phyloP scores from a whole-genome alignment of 2,888 invertebrate genomes.

The Hypena proboscidalis region DNA sequence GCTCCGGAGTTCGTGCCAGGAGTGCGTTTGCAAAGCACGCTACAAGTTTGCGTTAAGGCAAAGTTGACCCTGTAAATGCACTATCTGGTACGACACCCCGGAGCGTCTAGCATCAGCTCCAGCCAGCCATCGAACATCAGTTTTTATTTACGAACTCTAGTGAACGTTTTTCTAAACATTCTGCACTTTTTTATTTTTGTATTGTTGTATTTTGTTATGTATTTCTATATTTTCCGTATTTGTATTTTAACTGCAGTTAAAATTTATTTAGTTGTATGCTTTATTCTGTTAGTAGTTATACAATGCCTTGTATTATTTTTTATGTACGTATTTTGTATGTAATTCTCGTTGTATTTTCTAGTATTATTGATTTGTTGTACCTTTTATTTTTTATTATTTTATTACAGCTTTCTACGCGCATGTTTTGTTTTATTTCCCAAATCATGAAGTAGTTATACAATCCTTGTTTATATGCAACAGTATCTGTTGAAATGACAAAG shows the following conservation, averaged over 20 bases:
- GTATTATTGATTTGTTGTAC: slow-evolving; percentile 43
- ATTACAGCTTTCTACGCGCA: slow-evolving; percentile 56
- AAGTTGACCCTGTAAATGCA: slow-evolving; percentile 97
- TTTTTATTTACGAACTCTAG: slow-evolving; percentile 69
- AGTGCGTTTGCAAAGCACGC: slow-evolving; percentile 96
- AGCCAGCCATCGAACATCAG: slow-evolving; percentile 55
- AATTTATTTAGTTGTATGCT: slow-evolving; percentile 35
- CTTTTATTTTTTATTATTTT: slow-evolving; percentile 44
- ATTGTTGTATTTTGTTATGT: slow-evolving; percentile 29
- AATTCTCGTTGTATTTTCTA: slow-evolving; percentile 32
- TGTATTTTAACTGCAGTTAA: slow-evolving; percentile 29
- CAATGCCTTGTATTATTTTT: slow-evolving; percentile 29
- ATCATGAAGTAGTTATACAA: neutral
- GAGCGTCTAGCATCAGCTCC: slow-evolving; percentile 82
- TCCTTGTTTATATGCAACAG: neutral
- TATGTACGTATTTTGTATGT: slow-evolving; percentile 39
- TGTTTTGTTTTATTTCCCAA: slow-evolving; percentile 59
- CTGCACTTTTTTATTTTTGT: slow-evolving; percentile 30
- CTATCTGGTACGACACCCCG: slow-evolving; percentile 99
- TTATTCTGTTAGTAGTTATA: slow-evolving; percentile 31
- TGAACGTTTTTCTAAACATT: slow-evolving; percentile 43
- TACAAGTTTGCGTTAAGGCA: slow-evolving; percentile 80
- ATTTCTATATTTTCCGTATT: slow-evolving; percentile 35
- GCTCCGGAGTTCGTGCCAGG: slow-evolving; percentile 98
- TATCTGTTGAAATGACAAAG: slow-evolving; percentile 11